These are phyloP conservation scores for Drosophila anomelani DNA, from an alignment of 2,888 invertebrate species.

Conservation along the genomic window DNA sequence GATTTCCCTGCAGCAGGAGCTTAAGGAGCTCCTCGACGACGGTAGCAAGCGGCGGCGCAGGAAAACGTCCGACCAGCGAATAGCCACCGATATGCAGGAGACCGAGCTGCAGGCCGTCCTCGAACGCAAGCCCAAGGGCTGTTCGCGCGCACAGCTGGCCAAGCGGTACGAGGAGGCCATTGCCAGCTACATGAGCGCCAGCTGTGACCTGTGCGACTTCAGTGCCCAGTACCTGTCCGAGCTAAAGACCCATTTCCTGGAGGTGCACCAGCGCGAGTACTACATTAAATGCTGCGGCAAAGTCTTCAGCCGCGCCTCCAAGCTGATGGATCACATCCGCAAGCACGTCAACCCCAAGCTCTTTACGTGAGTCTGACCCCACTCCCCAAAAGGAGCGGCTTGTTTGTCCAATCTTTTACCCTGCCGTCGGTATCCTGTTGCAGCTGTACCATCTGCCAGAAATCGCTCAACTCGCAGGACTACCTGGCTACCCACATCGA, in stretches of 20 bases:
- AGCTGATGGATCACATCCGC: slow-evolving; percentile 78
- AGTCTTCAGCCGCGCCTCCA: slow-evolving; percentile 68
- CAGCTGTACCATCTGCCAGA: slow-evolving; percentile 68
- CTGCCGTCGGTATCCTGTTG: not conserved
- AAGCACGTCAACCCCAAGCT: slow-evolving; percentile 79
- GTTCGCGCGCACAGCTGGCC: slow-evolving; percentile 66
- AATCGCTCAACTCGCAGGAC: slow-evolving; percentile 69
- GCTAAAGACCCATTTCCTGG: slow-evolving; percentile 72
- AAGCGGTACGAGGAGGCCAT: slow-evolving; percentile 70
- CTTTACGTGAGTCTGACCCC: slow-evolving; percentile 67
- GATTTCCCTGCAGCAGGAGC: slow-evolving; percentile 46
- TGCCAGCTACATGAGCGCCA: slow-evolving; percentile 74
- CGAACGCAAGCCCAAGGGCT: slow-evolving; percentile 73
- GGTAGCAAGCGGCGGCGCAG: slow-evolving; percentile 45
- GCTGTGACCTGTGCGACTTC: slow-evolving; percentile 77
- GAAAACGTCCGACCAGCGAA: slow-evolving; percentile 4
- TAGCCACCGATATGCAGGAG: slow-evolving; percentile 39
- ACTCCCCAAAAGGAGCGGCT: fast-evolving
- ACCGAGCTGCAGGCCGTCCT: slow-evolving; percentile 55
- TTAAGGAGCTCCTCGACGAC: slow-evolving; percentile 53
- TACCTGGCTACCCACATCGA: slow-evolving; percentile 73
- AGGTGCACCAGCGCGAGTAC: slow-evolving; percentile 73
- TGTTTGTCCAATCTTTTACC: no score
- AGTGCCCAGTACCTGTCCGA: slow-evolving; percentile 70
- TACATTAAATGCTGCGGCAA: slow-evolving; percentile 80